A percentile compares a stretch with the other conserved stretches of the same genome.
Evolutionary conservation across 2,113 vertebrate species (phyloP).

Genomic region (Oncorhynchus clarkii): DNA sequence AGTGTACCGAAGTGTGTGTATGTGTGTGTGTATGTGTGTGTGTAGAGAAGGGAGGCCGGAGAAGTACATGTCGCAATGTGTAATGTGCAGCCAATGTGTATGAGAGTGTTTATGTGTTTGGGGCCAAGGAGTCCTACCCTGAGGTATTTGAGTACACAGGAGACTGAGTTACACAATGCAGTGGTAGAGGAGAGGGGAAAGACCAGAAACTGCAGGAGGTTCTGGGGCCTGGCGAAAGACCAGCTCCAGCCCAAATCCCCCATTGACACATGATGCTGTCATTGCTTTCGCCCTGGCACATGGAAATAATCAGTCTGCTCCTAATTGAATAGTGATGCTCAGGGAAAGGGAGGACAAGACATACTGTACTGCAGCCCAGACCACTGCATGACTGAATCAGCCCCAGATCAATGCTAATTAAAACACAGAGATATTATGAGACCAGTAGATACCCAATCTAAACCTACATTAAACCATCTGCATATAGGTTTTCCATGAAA

Average conservation of each 20-base stretch:
- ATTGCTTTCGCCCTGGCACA: constrained; percentile 6
- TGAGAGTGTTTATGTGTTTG: constrained; percentile 4
- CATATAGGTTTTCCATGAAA: too few relatives aligned
- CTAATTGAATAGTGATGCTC: constrained; percentile 13
- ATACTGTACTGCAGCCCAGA: constrained; percentile 2
- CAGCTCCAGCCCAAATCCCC: constrained; percentile 28
- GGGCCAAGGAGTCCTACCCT: constrained; percentile 33
- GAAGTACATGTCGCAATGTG: background rate
- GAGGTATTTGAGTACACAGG: constrained; percentile 34
- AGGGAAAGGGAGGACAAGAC: constrained; percentile 8
- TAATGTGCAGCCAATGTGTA: constrained; percentile 17
- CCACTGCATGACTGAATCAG: background rate
- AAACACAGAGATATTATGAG: background rate
- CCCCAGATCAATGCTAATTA: background rate
- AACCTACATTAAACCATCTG: too few relatives aligned
- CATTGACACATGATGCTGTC: constrained; percentile 3
- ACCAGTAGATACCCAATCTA: too few relatives aligned
- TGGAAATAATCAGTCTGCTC: constrained; percentile 15
- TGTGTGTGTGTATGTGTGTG: background rate
- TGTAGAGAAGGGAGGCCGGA: background rate
- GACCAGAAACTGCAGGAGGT: constrained; percentile 32
- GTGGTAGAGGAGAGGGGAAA: constrained; percentile 17
- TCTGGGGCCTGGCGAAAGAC: constrained; percentile 33
- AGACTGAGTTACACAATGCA: constrained; percentile 36
- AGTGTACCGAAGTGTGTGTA: constrained; percentile 16